Evolutionary conservation across 2,797 vertebrate species (phyloP).

Genomic region (Sorex maritimensis): DNA sequence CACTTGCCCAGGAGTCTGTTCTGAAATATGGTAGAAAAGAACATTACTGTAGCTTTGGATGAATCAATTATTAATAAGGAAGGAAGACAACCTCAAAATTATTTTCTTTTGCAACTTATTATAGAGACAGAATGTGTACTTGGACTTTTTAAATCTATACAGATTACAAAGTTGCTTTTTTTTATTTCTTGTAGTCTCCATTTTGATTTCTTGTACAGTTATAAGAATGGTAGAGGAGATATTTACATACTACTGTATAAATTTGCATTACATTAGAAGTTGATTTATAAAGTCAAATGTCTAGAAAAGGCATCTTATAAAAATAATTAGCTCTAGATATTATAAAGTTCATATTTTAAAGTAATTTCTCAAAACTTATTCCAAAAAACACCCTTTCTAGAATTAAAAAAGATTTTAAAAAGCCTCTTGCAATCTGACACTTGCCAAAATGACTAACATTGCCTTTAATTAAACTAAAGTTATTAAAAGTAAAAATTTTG

Average conservation of each 20-base stretch:
- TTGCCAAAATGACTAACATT: slow-evolving; percentile 40
- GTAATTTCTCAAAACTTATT: slow-evolving; percentile 53
- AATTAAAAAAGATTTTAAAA: slow-evolving; percentile 34
- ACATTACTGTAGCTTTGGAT: slow-evolving; percentile 58
- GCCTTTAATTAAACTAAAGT: slow-evolving; percentile 52
- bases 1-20: not conserved
- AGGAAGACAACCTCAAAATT: slow-evolving; percentile 66
- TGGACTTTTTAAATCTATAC: slow-evolving; percentile 57
- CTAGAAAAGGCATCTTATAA: slow-evolving; percentile 31
- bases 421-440: slow-evolving; percentile 44
- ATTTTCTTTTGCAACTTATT: slow-evolving; percentile 73
- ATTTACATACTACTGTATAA: slow-evolving; percentile 63
- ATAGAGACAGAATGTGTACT: slow-evolving; percentile 32
- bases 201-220: slow-evolving; percentile 57
- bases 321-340: slow-evolving; percentile 29
- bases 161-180: not conserved
- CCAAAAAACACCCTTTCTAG: slow-evolving; percentile 26
- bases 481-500: slow-evolving; percentile 51
- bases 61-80: slow-evolving; percentile 66
- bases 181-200: not conserved
- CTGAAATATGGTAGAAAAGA: slow-evolving; percentile 55
- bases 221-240: slow-evolving; percentile 63
- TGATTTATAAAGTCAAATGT: slow-evolving; percentile 37
- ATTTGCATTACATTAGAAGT: slow-evolving; percentile 44
- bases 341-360: slow-evolving; percentile 43